A percentile compares a stretch with the other conserved stretches of the same genome.
Evolutionary conservation across 2,888 invertebrate genomes (phyloP).

Genomic region (Microchrysa polita): DNA sequence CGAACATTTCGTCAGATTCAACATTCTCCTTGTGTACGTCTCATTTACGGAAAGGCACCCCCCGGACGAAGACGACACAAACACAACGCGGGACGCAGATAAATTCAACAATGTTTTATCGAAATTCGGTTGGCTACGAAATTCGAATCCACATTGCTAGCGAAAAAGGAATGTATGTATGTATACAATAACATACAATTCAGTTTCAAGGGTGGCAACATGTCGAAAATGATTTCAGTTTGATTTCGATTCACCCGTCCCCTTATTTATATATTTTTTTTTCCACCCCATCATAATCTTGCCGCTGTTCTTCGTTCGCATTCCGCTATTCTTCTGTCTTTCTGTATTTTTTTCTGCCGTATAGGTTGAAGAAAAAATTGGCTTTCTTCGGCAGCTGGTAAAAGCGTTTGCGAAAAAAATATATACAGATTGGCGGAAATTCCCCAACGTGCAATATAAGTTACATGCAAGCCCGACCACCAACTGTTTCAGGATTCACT

Average conservation of each 20-base stretch:
- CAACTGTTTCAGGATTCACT: slow-evolving; percentile 21
- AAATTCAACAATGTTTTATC: slow-evolving; percentile 9
- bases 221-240: slow-evolving; percentile 44
- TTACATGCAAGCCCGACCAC: slow-evolving; percentile 8
- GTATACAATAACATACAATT: too few species aligned
- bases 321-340: not conserved
- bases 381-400: not conserved
- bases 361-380: not conserved
- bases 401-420: slow-evolving; percentile 6
- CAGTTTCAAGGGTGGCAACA: slow-evolving; percentile 29
- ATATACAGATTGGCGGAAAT: slow-evolving; percentile 23
- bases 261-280: slow-evolving; percentile 7
- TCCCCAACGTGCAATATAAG: slow-evolving; percentile 28
- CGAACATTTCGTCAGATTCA: slow-evolving; percentile 7
- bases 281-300: not conserved
- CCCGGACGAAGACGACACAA: not conserved
- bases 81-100: slow-evolving; percentile 20
- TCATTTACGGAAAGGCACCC: not conserved
- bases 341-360: slow-evolving; percentile 1
- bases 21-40: not conserved
- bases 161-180: too few species aligned
- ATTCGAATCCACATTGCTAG: not conserved
- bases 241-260: slow-evolving; percentile 27
- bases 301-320: not conserved
- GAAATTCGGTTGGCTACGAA: slow-evolving; percentile 37